Evolutionary conservation across 35 echinoderm and acorn worm species (phyloP).

Genomic region (Lytechinus pictus): DNA sequence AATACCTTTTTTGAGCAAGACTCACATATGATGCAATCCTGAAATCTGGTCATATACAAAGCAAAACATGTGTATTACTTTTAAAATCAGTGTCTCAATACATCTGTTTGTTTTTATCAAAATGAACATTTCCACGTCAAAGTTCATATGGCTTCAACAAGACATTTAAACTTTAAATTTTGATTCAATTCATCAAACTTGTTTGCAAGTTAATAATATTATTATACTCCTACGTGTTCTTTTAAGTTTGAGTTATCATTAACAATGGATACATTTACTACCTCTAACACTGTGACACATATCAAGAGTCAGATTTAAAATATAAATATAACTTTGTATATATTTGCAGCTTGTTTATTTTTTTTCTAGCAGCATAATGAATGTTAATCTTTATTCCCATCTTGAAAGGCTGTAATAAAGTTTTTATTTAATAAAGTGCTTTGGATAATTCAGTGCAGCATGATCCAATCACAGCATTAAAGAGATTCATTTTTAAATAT

Average conservation of each 20-base stretch:
- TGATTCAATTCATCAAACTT: neutral
- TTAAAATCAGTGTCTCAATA: too few species aligned
- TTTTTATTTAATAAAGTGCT: neutral
- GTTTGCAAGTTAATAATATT: neutral
- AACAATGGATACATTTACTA: neutral
- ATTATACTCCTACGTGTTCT: neutral
- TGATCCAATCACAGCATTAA: neutral
- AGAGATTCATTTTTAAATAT: neutral
- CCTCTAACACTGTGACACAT: neutral
- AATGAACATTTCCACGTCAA: too few species aligned
- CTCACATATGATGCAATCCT: too few species aligned
- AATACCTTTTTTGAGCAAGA: too few species aligned
- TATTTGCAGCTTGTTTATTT: neutral
- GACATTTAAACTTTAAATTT: too few species aligned
- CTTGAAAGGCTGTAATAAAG: neutral
- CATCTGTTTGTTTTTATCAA: too few species aligned
- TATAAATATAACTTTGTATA: neutral
- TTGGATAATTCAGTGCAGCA: neutral
- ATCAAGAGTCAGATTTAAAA: neutral
- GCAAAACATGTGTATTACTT: too few species aligned
- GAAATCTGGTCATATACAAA: too few species aligned
- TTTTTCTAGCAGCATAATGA: neutral
- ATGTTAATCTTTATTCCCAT: neutral
- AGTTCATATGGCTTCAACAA: neutral
- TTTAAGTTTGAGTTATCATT: neutral